Base-by-base conservation (phyloP, 2,888 invertebrate genomes). In the Unio delphinus region DNA sequence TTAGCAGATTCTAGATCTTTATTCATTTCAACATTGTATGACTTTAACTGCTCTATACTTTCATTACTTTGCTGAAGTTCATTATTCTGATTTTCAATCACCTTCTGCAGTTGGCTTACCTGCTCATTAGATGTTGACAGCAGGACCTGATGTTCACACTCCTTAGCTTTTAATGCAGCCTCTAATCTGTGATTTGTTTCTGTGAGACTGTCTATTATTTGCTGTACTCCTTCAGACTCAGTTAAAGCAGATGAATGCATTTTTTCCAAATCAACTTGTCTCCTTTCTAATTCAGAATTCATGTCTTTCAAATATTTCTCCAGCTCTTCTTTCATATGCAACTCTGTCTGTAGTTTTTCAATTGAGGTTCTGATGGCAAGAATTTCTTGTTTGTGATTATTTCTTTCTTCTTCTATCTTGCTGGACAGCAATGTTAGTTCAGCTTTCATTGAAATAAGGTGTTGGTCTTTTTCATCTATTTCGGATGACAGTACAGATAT, bases 381-480 rank as follows among this genome's bases (percentile, higher is more conserved):
- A 59, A 58, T 58, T 17, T 65, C 65, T 45, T 65, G 11, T 45
- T 45, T 45, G 45, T 45, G 45, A 45, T 15, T 45, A 15, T 45
- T 65, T 4, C 20, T 65, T 20, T 20, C 26, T 45, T 17, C 17
- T 34, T 20, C 65, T 15, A 58, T 18, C 4, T 34, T 18, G 54
- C 34, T 59, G 45, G 11, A 45, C 11, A 65, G n/a, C 30, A 26
- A 59, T 15, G 58, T 65, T 6, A 59, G 45, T 23, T 55, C 34
- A 26, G 65, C 58, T 65, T 65, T 34, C n/a, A 65, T 28, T 18
- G 65, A 65, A 7, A 11, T 15, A 17, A 59, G 57, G 15, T 30
- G 34, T 4, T 65, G 58, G 59, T 17, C 59, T 11, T 45, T 23
- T 45, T 65, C 65, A 20, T 17, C 56, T 3, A 65, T 8, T 58